A percentile compares a stretch with the other conserved stretches of the same genome.
These are phyloP conservation scores for Cancer borealis DNA, from an alignment of 2,888 invertebrate genomes.

Conservation along the genomic window DNA sequence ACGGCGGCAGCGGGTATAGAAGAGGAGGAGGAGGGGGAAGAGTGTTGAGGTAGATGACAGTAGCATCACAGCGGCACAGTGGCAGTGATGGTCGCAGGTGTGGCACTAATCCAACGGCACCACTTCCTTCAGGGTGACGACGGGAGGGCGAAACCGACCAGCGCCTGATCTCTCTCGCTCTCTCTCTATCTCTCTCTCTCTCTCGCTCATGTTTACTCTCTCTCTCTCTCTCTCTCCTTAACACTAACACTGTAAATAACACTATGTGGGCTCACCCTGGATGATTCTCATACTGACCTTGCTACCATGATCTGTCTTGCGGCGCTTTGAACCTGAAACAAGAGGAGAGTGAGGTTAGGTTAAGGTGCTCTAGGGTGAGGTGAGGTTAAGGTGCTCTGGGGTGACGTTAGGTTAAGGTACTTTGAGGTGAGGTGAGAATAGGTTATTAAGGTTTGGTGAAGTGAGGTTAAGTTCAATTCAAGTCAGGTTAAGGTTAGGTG, in stretches of 20 bases:
- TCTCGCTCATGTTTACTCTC: not conserved
- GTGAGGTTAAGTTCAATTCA: too few species aligned
- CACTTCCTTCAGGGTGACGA: too few species aligned
- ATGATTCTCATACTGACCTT: conserved; percentile 76
- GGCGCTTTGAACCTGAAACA: conserved; percentile 72
- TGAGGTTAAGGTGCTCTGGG: not conserved
- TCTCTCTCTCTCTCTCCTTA: conserved; percentile 53
- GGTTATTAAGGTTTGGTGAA: too few species aligned
- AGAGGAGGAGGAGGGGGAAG: not conserved
- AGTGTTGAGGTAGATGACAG: not conserved
- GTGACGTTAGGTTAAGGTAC: too few species aligned
- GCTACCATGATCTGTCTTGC: conserved; percentile 73
- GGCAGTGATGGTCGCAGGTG: not conserved
- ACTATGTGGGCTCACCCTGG: conserved; percentile 52
- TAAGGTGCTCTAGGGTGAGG: not conserved
- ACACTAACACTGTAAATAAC: conserved; percentile 63
- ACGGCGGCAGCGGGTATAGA: not conserved
- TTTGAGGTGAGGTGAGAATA: too few species aligned
- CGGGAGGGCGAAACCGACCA: not conserved
- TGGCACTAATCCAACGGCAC: too few species aligned
- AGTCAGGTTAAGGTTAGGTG: too few species aligned
- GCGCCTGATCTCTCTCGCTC: not conserved
- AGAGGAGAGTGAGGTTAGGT: not conserved
- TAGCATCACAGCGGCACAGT: not conserved
- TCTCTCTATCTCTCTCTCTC: not conserved